A percentile compares a stretch with the other conserved stretches of the same genome.
Evolutionary conservation across 2,888 invertebrate species (phyloP).

Genomic region (Sipha maydis): DNA sequence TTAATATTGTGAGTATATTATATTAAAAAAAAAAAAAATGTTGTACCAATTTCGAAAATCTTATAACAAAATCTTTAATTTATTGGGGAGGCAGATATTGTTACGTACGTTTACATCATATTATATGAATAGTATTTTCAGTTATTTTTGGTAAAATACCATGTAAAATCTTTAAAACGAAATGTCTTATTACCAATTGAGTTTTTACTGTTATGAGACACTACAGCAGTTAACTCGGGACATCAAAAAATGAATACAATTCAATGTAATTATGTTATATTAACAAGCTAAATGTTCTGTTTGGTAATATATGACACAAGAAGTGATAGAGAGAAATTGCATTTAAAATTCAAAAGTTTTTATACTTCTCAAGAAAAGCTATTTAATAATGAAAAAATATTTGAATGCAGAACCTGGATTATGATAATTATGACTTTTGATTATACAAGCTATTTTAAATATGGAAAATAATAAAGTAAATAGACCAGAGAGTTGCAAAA

Average conservation of each 20-base stretch:
- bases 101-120: not conserved
- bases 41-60: no score
- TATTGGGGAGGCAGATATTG: not conserved
- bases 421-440: not conserved
- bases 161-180: constrained; percentile 32
- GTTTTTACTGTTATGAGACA: not conserved
- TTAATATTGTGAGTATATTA: no score
- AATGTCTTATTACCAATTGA: constrained; percentile 33
- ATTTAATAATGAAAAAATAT: not conserved
- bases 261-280: constrained; percentile 16
- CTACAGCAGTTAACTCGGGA: constrained; percentile 4
- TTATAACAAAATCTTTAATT: no score
- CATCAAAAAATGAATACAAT: constrained; percentile 15
- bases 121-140: not conserved
- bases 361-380: not conserved
- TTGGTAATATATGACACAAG: constrained; percentile 5
- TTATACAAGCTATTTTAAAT: not conserved
- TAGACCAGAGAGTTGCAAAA: not conserved
- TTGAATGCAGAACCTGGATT: not conserved
- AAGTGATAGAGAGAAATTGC: constrained; percentile 8
- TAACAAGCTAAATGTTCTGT: constrained; percentile 27
- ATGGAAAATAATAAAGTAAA: not conserved
- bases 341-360: constrained; percentile 18
- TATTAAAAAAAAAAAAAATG: no score
- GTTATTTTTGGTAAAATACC: constrained; percentile 6